phyloP scores from a whole-genome alignment of 53 echinoderm and acorn worm genomes.

The Temnopleurus reevesii region DNA sequence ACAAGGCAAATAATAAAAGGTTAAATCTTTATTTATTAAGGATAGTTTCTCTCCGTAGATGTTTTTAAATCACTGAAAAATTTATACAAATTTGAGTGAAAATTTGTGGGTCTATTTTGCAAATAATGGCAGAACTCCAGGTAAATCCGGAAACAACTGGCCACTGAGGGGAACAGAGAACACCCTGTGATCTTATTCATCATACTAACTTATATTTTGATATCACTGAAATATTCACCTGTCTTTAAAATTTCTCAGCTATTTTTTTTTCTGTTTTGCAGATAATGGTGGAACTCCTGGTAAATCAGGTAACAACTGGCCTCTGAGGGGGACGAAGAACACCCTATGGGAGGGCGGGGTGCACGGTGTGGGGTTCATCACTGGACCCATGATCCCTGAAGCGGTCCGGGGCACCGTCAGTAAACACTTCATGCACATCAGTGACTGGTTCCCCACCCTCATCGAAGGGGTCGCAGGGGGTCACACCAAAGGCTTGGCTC shows the following conservation, averaged over 20 bases:
- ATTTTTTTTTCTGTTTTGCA: slow-evolving; percentile 23
- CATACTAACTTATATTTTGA: too few relatives aligned
- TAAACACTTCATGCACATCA: slow-evolving; percentile 84
- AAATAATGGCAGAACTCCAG: slow-evolving; percentile 86
- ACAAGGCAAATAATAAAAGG: too few relatives aligned
- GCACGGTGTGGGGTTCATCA: slow-evolving; percentile 79
- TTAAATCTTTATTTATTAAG: too few relatives aligned
- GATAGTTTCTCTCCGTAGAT: too few relatives aligned
- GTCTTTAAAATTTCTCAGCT: too few relatives aligned
- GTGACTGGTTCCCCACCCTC: slow-evolving; percentile 96
- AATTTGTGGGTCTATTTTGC: background rate
- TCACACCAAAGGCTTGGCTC: slow-evolving; percentile 28
- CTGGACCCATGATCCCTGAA: slow-evolving; percentile 72
- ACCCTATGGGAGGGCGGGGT: slow-evolving; percentile 94
- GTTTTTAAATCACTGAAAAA: too few relatives aligned
- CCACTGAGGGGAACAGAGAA: slow-evolving; percentile 84
- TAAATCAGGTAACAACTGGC: slow-evolving; percentile 89
- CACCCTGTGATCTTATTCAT: too few relatives aligned
- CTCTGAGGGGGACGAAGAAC: slow-evolving; percentile 81
- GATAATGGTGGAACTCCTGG: slow-evolving; percentile 84
- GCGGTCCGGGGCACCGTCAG: slow-evolving; percentile 70
- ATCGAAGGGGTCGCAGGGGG: slow-evolving; percentile 82
- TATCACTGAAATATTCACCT: too few relatives aligned
- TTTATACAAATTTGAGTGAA: too few relatives aligned
- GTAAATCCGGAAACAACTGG: slow-evolving; percentile 85